Evolutionary conservation across 2,797 vertebrate genomes (phyloP), one percentile per base, ranked within the genome.

Genomic region (Propithecus deckenii): DNA sequence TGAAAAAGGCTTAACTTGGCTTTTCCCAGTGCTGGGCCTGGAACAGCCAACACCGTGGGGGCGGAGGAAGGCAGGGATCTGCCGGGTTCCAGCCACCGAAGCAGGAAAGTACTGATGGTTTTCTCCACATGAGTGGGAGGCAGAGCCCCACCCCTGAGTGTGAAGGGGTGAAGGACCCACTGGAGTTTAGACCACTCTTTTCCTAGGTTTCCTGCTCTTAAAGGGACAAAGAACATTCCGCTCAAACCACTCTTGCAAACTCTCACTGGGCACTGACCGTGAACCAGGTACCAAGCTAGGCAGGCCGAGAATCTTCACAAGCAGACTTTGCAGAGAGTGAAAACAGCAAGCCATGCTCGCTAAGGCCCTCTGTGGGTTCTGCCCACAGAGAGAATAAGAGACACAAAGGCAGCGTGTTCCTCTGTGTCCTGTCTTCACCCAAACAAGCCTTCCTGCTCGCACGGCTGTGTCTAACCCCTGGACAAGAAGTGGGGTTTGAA

Each of bases 401-500:
- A 61, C 22, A 52, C 22, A 0, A 35, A 11, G 61, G 35, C 1
- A 1, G 2, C 1, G 0, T 28, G 30, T 55, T 46, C 59, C 65
- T 57, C 57, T 10, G 1, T 4, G 30, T 55, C n/a, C 76, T 10
- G 0, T 23, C 76, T 46, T 55, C 22, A 78, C 28, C 35, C 20
- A 25, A 55, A 61, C 12, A 43, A 67, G 55, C 22, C 71, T 25
- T 57, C 17, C 0, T n/a, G n/a, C 20, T 63, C 23, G 43, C 30
- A 18, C 57, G 46, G 72, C 38, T 30, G 0, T 12, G 32, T 52
- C 41, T 25, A 25, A 17, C 13, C 30, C 11, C 71, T 1, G 50
- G 50, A 38, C 75, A 79, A 92, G 90, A 30, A 13, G 55, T 46
- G 10, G 65, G 38, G n/a, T 91, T 30, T 55, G 61, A 95, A 35